Percentiles rank a stretch among this genome's conserved stretches.
phyloP scores from a whole-genome alignment of 1,140 invertebrate species.

The Papilio machaon region DNA sequence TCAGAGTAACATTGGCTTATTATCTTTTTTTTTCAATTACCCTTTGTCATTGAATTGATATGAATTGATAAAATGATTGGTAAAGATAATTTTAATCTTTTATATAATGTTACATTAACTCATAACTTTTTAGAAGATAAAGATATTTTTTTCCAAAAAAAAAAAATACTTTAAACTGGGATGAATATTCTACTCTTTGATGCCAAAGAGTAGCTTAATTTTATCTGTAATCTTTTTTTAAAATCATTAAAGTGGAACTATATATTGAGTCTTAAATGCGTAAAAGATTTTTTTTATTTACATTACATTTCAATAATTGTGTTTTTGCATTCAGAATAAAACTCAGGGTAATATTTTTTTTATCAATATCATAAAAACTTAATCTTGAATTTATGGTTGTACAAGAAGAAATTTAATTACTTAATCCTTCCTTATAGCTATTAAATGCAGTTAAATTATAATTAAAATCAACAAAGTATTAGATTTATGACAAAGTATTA shows the following conservation, averaged over 20 bases:
- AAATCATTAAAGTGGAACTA: too few species aligned
- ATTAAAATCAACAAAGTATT: background rate
- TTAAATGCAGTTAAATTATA: background rate
- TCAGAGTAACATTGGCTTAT: background rate
- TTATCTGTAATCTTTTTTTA: background rate
- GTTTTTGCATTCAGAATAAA: background rate
- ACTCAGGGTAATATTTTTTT: background rate
- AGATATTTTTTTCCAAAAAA: background rate
- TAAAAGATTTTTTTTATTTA: background rate
- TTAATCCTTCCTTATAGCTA: background rate
- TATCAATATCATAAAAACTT: background rate
- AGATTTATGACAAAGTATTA: background rate
- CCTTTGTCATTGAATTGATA: conserved; percentile 23
- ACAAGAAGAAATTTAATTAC: background rate
- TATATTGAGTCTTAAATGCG: too few species aligned
- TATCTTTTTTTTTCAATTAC: conserved; percentile 12
- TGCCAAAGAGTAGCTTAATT: background rate
- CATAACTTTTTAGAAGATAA: background rate
- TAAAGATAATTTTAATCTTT: conserved; percentile 1
- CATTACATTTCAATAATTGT: background rate
- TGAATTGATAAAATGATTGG: background rate
- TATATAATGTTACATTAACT: background rate
- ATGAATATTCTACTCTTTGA: too few species aligned
- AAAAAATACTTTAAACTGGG: background rate
- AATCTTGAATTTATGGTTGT: background rate